A percentile compares a stretch with the other conserved stretches of the same genome.
phyloP scores from a whole-genome alignment of 2,113 vertebrate genomes.

The Monopterus albus region DNA sequence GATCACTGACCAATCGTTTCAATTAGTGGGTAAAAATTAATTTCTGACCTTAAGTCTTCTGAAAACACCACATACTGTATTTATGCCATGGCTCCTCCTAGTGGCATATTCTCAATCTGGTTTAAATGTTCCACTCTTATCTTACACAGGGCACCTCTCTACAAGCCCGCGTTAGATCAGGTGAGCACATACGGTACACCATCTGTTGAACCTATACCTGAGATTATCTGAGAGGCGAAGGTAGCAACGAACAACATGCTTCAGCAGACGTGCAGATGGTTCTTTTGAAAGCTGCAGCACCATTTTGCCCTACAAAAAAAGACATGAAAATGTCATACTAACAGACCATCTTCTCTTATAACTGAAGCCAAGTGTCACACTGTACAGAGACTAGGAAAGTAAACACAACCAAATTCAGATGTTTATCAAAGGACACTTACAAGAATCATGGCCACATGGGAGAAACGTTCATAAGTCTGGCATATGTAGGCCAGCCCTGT shows the following conservation, averaged over 20 bases:
- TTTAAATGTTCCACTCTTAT: neutral
- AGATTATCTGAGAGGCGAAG: conserved; percentile 98
- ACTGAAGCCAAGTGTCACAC: neutral
- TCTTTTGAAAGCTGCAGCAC: conserved; percentile 98
- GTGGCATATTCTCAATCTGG: conserved; percentile 29
- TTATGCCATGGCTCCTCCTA: conserved; percentile 25
- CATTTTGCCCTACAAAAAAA: conserved; percentile 91
- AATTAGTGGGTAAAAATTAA: neutral
- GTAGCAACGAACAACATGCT: conserved; percentile 97
- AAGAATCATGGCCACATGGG: conserved; percentile 98
- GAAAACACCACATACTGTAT: neutral
- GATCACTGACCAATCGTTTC: neutral
- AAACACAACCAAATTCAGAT: neutral
- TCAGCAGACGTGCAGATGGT: conserved; percentile 93
- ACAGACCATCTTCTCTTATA: neutral
- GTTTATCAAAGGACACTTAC: conserved; percentile 75
- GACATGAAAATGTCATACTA: neutral
- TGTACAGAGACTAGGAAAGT: neutral
- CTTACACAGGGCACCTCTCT: neutral
- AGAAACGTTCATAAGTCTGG: conserved; percentile 97
- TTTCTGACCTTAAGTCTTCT: neutral
- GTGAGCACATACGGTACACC: neutral
- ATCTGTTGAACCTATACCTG: conserved; percentile 81
- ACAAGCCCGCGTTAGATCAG: neutral
- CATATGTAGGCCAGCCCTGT: conserved; percentile 98